phyloP scores from a whole-genome alignment of 2,797 vertebrate species.

The Sandelia bainsii region DNA sequence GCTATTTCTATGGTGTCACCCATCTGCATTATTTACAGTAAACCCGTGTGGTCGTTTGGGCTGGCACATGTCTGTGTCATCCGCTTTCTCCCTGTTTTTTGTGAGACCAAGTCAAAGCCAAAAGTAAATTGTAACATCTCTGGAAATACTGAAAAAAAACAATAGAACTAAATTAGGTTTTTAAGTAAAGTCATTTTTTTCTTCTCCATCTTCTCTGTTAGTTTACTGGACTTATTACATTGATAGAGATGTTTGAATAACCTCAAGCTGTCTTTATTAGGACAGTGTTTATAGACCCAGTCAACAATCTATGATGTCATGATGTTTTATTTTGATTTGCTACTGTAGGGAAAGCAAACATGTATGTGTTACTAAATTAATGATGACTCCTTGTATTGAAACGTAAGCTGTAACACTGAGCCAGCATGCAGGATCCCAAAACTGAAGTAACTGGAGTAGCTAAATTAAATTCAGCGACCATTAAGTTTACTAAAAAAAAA shows the following conservation, averaged over 20 bases:
- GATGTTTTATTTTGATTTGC: no score
- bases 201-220: no score
- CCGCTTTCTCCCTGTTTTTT: not conserved
- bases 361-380: no score
- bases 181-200: no score
- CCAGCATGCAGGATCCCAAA: not conserved
- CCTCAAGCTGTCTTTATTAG: no score
- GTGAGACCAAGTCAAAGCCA: not conserved
- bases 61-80: not conserved
- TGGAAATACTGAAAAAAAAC: conserved; percentile 1
- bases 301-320: no score
- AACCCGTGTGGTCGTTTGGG: not conserved
- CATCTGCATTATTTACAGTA: conserved; percentile 2
- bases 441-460: not conserved
- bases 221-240: no score
- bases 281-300: no score
- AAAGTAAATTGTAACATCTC: not conserved
- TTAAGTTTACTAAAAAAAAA: not conserved
- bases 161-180: not conserved
- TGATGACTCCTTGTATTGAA: not conserved
- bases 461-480: conserved; percentile 19
- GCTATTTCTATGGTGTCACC: not conserved
- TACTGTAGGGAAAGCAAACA: no score
- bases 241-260: no score
- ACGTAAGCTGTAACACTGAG: not conserved